Conservation (phyloP, 2,888 invertebrate genomes). For the Hipparchia sbordonii region DNA sequence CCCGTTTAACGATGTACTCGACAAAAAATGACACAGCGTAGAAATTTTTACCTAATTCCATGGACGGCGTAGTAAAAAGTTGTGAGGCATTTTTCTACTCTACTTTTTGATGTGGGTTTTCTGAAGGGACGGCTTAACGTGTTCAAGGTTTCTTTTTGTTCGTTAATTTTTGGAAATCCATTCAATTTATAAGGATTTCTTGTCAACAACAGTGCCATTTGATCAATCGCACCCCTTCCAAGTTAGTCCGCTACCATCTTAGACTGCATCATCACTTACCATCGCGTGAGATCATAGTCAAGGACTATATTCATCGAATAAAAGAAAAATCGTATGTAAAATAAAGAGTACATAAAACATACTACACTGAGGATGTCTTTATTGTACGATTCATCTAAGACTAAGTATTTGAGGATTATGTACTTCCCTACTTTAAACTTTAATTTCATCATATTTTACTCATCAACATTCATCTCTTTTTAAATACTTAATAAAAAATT, state of each 20-base stretch:
- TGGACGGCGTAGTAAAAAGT: background rate
- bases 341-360: too few relatives aligned
- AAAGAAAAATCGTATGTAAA: too few relatives aligned
- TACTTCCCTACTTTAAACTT: too few relatives aligned
- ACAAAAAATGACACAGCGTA: constrained; percentile 18
- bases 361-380: too few relatives aligned
- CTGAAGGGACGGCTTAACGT: constrained; percentile 1
- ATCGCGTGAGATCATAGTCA: too few relatives aligned
- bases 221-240: background rate
- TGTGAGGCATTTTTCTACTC: constrained; percentile 1
- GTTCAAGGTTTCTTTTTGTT: background rate
- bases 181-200: background rate
- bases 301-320: too few relatives aligned
- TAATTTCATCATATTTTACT: too few relatives aligned
- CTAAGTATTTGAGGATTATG: too few relatives aligned
- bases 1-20: constrained; percentile 2
- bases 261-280: too few relatives aligned
- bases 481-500: too few relatives aligned
- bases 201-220: background rate
- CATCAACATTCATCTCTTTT: too few relatives aligned
- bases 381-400: too few relatives aligned
- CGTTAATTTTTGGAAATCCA: constrained; percentile 1
- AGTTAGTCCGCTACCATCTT: background rate
- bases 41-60: background rate
- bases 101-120: background rate